Conservation (phyloP, 2,797 vertebrate species). For the Holocentrus rufus region DNA sequence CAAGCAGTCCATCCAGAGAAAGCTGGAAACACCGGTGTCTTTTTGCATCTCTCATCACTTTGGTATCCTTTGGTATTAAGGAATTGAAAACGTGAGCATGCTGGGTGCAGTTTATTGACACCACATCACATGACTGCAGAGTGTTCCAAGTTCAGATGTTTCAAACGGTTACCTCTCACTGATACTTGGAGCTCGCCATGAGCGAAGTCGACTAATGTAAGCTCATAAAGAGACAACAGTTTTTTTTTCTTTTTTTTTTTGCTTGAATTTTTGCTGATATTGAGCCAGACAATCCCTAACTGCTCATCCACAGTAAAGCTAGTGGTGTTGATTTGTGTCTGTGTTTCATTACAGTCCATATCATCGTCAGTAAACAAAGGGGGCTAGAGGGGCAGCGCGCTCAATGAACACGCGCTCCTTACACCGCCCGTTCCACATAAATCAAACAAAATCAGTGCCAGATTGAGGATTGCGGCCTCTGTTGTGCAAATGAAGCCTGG, state of each 20-base stretch:
- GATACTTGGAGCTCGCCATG: not conserved
- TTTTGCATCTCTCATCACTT: too few relatives aligned
- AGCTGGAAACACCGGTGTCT: too few relatives aligned
- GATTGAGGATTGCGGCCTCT: slow-evolving; percentile 76
- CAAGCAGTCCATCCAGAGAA: too few relatives aligned
- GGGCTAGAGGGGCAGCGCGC: slow-evolving; percentile 56
- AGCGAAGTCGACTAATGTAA: not conserved
- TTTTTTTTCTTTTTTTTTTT: too few relatives aligned
- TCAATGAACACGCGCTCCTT: slow-evolving; percentile 72
- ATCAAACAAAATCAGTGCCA: slow-evolving; percentile 83
- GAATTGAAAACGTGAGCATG: too few relatives aligned
- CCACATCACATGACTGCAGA: too few relatives aligned
- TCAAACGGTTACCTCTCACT: too few relatives aligned
- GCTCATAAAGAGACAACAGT: too few relatives aligned
- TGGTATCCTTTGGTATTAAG: too few relatives aligned
- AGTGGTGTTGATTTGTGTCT: slow-evolving; percentile 53
- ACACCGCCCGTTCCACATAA: slow-evolving; percentile 73
- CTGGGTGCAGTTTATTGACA: too few relatives aligned
- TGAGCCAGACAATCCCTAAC: slow-evolving; percentile 45
- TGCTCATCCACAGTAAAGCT: slow-evolving; percentile 38
- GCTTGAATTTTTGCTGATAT: slow-evolving; percentile 23
- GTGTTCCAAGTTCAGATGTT: too few relatives aligned
- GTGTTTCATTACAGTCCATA: slow-evolving; percentile 70
- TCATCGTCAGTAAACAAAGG: slow-evolving; percentile 74
- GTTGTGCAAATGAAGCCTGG: slow-evolving; percentile 82